Base-by-base conservation (phyloP, 2,113 vertebrate species). In the Typhlomys cinereus region DNA sequence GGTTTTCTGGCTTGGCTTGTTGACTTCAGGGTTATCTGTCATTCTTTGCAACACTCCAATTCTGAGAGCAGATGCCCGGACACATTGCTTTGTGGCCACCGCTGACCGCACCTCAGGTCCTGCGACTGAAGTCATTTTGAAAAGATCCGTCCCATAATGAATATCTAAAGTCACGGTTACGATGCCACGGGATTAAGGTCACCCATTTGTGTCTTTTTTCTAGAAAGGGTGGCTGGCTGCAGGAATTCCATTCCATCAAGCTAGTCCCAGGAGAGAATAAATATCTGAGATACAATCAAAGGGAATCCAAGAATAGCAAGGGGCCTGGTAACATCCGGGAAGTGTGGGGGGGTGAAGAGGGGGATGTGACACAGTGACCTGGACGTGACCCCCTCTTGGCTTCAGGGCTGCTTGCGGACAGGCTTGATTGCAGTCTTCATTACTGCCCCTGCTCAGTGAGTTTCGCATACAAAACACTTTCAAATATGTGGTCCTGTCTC, bases 221-320 rank as follows among this genome's bases (percentile, higher is more conserved):
- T 66, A 71, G 29, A 70, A 88, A 90, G 31, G 54, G 34, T 5
- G 14, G 62, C 50, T 34, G 25, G 21, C 39, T 79, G 34, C 39
- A 64, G 59, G 36, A n/a, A n/a, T 83, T 90, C 80, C 41, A 48
- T 85, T 85, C 93, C 0, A 4, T 64, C 20, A 50, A 59, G 21
- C 82, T 85, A 54, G 82, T 83, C 87, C 62, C 87, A 57, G 78
- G 79, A 90, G 64, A 62, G 34, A 73, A 64, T 1, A 79, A 86
- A 82, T 82, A 95, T 94, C 91, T 92, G 70, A 44, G 57, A 59
- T 86, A 59, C 80, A 90, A 81, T 89, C 86, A 92, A 85, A 94
- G 89, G 57, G 70, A 89, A 61, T 78, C 74, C 75, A 88, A 94
- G 62, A 90, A 92, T 85, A 91, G 75, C 69, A 85, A 52, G 59